These are phyloP conservation scores for Centrocercus urophasianus DNA, from an alignment of 2,113 vertebrate genomes.

Conservation along the genomic window DNA sequence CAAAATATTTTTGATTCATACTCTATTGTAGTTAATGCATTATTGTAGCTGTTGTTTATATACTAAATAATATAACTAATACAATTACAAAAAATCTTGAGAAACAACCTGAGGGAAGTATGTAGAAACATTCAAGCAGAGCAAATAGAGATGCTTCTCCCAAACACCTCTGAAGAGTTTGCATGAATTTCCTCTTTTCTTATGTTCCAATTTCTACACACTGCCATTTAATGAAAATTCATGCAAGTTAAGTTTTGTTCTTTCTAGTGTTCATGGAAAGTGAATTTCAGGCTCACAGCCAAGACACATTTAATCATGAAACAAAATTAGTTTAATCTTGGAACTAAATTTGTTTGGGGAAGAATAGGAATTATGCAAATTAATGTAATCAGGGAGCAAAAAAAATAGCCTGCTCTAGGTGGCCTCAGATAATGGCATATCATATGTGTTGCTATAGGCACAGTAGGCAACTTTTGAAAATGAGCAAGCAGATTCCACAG, in stretches of 20 bases:
- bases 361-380: constrained; percentile 40
- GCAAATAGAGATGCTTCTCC: constrained; percentile 14
- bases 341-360: constrained; percentile 51
- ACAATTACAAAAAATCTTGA: constrained; percentile 25
- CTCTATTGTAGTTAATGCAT: constrained; percentile 1
- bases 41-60: constrained; percentile 27
- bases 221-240: constrained; percentile 59
- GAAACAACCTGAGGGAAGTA: neutral
- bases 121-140: constrained; percentile 33
- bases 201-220: constrained; percentile 14
- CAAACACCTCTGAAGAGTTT: constrained; percentile 18
- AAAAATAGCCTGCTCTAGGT: neutral
- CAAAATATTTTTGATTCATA: neutral
- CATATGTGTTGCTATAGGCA: neutral
- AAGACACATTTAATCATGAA: constrained; percentile 56
- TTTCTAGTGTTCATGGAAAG: constrained; percentile 58
- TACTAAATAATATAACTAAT: constrained; percentile 43
- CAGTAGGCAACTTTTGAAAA: neutral
- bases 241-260: constrained; percentile 49
- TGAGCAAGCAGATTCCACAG: neutral
- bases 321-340: constrained; percentile 38
- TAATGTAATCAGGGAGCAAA: constrained; percentile 28
- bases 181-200: constrained; percentile 43
- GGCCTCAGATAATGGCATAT: neutral
- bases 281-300: constrained; percentile 57